phyloP scores from a whole-genome alignment of 2,888 invertebrate species.

The Deroplatys truncata region DNA sequence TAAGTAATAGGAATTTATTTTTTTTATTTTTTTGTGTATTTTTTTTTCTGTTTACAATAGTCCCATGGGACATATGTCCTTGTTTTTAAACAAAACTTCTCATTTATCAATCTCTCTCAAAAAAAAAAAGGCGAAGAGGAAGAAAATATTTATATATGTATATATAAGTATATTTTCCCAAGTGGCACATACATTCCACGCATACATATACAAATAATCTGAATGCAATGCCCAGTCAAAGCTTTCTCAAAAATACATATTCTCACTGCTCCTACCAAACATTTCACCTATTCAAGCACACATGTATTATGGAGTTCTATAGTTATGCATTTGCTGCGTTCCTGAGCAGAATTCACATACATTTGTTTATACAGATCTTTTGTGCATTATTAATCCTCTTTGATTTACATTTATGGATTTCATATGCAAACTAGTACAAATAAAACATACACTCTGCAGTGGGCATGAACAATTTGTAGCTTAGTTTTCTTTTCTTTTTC shows the following conservation, averaged over 20 bases:
- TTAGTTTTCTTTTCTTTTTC: too few species aligned
- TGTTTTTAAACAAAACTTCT: conserved; percentile 20
- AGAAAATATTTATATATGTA: background rate
- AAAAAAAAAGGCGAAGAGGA: background rate
- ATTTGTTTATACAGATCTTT: background rate
- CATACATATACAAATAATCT: background rate
- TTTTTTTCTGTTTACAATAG: conserved; percentile 26
- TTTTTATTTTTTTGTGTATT: conserved; percentile 25
- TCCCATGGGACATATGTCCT: conserved; percentile 18
- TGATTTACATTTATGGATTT: background rate
- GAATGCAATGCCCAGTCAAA: background rate
- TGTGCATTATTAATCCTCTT: background rate
- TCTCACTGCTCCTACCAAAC: background rate
- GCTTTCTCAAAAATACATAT: background rate
- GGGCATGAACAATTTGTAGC: background rate
- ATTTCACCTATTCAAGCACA: background rate
- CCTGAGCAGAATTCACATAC: background rate
- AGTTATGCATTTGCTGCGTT: background rate
- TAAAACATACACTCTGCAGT: background rate
- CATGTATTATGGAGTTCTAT: background rate
- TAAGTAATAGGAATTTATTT: conserved; percentile 28
- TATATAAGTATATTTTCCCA: conserved; percentile 16
- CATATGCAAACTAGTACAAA: background rate
- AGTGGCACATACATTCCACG: conserved; percentile 23
- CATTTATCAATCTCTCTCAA: background rate